phyloP scores from a whole-genome alignment of 2,888 invertebrate species.

The Drosophila rubida region DNA sequence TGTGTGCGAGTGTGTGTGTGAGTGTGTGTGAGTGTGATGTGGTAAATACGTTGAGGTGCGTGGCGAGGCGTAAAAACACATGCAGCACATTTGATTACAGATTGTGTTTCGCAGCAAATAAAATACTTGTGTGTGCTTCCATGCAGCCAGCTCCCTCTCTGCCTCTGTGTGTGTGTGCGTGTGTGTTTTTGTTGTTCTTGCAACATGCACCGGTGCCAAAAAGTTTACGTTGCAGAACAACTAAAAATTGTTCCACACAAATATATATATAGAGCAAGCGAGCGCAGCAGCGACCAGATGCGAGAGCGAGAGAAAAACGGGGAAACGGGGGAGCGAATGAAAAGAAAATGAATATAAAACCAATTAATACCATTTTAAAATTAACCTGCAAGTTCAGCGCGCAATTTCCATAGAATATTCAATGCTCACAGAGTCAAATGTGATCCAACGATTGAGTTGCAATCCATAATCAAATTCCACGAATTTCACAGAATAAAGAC shows the following conservation, averaged over 20 bases:
- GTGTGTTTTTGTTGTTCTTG: constrained; percentile 4
- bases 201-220: constrained; percentile 38
- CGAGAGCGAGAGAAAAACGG: background rate
- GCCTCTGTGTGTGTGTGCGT: constrained; percentile 1
- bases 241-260: constrained; percentile 11
- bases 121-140: constrained; percentile 1
- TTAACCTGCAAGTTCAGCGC: constrained; percentile 28
- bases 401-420: constrained; percentile 39
- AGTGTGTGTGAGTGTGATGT: background rate
- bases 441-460: too few species aligned
- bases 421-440: too few species aligned
- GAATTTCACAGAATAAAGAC: too few species aligned
- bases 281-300: background rate
- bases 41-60: constrained; percentile 27
- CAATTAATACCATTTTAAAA: constrained; percentile 53
- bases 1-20: background rate
- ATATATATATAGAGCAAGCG: background rate
- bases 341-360: constrained; percentile 10
- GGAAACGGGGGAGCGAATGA: background rate
- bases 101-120: constrained; percentile 43
- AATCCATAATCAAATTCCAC: too few species aligned
- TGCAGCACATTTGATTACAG: constrained; percentile 58
- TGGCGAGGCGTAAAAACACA: constrained; percentile 59
- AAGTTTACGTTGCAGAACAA: constrained; percentile 42
- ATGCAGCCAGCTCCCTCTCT: background rate